Conservation (phyloP, 2,888 invertebrate genomes). For the Lasioglossum villosulum region DNA sequence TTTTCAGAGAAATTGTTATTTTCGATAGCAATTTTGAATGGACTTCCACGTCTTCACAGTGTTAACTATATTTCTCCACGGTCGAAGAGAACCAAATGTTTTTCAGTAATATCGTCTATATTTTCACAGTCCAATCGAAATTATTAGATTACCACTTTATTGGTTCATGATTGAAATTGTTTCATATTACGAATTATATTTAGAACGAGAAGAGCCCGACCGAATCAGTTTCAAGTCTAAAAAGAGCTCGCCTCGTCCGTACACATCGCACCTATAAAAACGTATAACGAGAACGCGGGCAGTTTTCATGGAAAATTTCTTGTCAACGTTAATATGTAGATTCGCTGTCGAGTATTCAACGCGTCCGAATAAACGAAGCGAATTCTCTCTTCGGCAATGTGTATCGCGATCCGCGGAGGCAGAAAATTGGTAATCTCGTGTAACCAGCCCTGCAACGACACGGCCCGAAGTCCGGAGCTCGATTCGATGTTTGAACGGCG, state of each 20-base stretch:
- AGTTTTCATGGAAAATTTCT: not conserved
- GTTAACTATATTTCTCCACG: too few relatives aligned
- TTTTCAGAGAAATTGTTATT: too few relatives aligned
- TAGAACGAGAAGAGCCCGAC: not conserved
- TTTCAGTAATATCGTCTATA: too few relatives aligned
- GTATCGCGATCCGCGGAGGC: constrained; percentile 4
- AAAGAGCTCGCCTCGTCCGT: not conserved
- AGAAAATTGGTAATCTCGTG: constrained; percentile 14
- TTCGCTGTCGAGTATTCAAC: not conserved
- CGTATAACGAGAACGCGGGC: not conserved
- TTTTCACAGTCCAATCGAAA: too few relatives aligned
- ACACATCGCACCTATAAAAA: not conserved
- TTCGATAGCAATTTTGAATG: too few relatives aligned
- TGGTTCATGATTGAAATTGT: too few relatives aligned
- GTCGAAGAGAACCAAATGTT: too few relatives aligned
- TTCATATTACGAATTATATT: not conserved
- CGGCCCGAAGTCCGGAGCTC: constrained; percentile 31
- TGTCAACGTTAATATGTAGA: not conserved
- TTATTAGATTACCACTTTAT: too few relatives aligned
- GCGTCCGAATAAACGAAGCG: constrained; percentile 2
- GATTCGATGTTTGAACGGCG: constrained; percentile 39
- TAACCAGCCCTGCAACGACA: not conserved
- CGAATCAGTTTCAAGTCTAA: not conserved
- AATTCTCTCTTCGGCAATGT: not conserved
- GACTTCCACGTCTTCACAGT: too few relatives aligned